A percentile compares a stretch with the other conserved stretches of the same genome.
phyloP scores from a whole-genome alignment of 2,888 invertebrate genomes.

The Halocaridina rubra region DNA sequence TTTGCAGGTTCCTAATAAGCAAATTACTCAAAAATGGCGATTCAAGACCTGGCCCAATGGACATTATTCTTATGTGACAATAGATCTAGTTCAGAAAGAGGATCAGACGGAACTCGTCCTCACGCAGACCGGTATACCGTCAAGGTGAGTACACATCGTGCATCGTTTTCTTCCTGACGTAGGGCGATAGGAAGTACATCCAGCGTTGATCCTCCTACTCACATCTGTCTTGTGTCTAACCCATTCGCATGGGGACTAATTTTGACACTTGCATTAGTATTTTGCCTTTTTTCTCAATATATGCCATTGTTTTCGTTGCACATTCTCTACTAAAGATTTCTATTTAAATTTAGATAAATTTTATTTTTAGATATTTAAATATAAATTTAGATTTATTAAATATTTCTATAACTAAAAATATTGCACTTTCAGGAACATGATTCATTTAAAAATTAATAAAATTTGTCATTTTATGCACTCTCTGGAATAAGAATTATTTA shows the following conservation, averaged over 20 bases:
- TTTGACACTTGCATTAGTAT: neutral
- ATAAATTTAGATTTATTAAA: too few species aligned
- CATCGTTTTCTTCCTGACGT: neutral
- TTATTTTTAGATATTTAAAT: too few species aligned
- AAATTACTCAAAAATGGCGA: conserved; percentile 91
- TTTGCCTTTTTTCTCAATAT: neutral
- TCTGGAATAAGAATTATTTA: too few species aligned
- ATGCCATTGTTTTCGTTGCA: neutral
- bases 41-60: conserved; percentile 93
- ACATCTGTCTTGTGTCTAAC: too few species aligned
- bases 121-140: conserved; percentile 87
- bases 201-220: too few species aligned
- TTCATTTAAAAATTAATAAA: too few species aligned
- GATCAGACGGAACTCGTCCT: conserved; percentile 88
- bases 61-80: conserved; percentile 89
- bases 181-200: too few species aligned
- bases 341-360: too few species aligned
- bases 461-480: too few species aligned
- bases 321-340: neutral
- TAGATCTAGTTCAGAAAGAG: conserved; percentile 86
- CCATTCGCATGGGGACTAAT: too few species aligned
- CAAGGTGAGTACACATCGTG: conserved; percentile 69
- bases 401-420: too few species aligned
- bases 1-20: conserved; percentile 77
- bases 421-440: too few species aligned